These are phyloP conservation scores for Stenolophus ochropezus DNA, from an alignment of 2,888 invertebrate genomes.

Conservation along the genomic window DNA sequence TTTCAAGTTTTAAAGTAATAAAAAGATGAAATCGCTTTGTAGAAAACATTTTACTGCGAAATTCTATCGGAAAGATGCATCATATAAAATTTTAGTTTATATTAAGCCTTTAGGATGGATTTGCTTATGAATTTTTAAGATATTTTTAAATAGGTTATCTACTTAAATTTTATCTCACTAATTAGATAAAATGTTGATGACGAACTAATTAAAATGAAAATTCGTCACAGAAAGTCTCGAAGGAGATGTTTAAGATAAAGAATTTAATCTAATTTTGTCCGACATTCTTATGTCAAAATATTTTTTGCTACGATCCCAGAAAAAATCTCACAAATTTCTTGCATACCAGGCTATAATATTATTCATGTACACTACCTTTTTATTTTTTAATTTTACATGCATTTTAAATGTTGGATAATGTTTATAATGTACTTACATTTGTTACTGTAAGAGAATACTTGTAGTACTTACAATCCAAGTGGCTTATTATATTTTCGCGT, in stretches of 20 bases:
- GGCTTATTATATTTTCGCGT: too few species aligned
- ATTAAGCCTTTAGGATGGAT: too few species aligned
- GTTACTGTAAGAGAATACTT: too few species aligned
- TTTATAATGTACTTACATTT: too few species aligned
- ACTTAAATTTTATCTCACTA: neutral
- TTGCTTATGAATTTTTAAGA: too few species aligned
- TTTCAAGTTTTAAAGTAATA: slow-evolving; percentile 10
- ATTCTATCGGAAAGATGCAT: neutral
- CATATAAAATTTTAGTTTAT: neutral
- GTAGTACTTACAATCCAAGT: too few species aligned
- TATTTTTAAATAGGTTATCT: neutral
- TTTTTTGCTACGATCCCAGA: too few species aligned
- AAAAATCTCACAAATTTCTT: neutral
- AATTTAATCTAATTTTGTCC: slow-evolving; percentile 3
- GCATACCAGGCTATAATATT: neutral
- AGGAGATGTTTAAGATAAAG: slow-evolving; percentile 1
- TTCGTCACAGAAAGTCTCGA: neutral
- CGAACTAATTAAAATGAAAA: neutral
- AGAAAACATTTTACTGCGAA: neutral
- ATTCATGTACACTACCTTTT: too few species aligned
- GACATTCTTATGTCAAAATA: slow-evolving; percentile 3
- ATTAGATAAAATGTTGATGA: neutral
- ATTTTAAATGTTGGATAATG: too few species aligned
- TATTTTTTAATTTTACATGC: too few species aligned
- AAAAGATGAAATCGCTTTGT: slow-evolving; percentile 8